Conservation (phyloP, 53 echinoderm and acorn worm genomes). For the Zoroaster sp. region DNA sequence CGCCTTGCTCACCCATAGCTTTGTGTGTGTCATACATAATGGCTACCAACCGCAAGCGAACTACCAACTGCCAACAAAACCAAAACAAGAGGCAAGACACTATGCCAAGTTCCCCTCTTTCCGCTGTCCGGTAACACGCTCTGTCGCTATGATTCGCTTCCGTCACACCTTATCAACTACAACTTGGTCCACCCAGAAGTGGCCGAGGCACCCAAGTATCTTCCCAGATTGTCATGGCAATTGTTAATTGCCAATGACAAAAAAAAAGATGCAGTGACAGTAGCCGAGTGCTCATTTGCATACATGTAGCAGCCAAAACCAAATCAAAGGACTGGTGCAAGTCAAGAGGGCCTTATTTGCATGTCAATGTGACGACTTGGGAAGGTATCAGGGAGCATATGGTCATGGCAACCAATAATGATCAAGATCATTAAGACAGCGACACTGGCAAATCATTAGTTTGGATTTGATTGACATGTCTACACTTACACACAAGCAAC, state of each 20-base stretch:
- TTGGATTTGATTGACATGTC: slow-evolving; percentile 7
- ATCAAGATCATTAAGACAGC: not conserved
- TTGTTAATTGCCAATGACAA: slow-evolving; percentile 46
- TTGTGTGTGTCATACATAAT: slow-evolving; percentile 38
- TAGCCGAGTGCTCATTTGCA: slow-evolving; percentile 38
- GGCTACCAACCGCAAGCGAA: no score
- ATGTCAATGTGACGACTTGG: slow-evolving; percentile 6
- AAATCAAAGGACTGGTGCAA: not conserved
- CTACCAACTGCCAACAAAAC: not conserved
- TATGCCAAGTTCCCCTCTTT: not conserved
- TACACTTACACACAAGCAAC: not conserved
- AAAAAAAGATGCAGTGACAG: not conserved
- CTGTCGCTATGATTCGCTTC: not conserved
- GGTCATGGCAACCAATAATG: slow-evolving; percentile 16
- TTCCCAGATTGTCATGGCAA: slow-evolving; percentile 29
- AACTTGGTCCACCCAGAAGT: not conserved
- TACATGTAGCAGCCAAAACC: not conserved
- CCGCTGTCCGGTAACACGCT: slow-evolving; percentile 12
- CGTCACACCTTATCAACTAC: slow-evolving; percentile 14
- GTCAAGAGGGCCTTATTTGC: not conserved
- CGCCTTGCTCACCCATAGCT: not conserved
- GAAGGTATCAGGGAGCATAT: not conserved
- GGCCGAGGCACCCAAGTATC: not conserved
- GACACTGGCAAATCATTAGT: not conserved
- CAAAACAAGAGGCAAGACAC: not conserved